Evolutionary conservation across 1,140 invertebrate genomes (phyloP).

Genomic region (Zaprionus nigranus): DNA sequence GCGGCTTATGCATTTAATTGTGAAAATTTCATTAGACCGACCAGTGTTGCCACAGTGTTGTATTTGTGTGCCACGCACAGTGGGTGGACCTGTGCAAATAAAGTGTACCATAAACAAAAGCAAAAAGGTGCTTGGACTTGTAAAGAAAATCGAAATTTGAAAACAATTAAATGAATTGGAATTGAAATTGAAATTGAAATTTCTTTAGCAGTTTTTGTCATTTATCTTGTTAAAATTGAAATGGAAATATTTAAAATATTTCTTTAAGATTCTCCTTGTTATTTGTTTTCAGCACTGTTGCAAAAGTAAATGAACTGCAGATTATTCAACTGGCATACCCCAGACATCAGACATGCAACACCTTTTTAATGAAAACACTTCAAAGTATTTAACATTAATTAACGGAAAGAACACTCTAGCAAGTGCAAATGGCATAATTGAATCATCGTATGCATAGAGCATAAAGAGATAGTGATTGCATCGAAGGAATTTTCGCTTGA

Average conservation of each 20-base stretch:
- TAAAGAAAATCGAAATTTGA: neutral
- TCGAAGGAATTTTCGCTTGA: neutral
- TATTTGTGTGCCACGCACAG: neutral
- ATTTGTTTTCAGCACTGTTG: no score
- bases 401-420: neutral
- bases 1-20: conserved; percentile 55
- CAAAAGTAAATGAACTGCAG: neutral
- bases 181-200: no score
- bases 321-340: neutral
- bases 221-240: no score
- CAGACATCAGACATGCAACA: neutral
- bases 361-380: neutral
- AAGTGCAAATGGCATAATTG: no score
- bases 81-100: conserved; percentile 6
- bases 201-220: no score
- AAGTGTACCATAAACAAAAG: neutral
- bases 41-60: neutral
- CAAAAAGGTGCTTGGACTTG: neutral
- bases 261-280: no score
- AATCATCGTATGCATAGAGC: no score
- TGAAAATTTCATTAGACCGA: conserved; percentile 3
- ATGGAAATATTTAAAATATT: no score
- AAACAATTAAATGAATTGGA: no score
- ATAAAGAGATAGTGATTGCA: neutral
- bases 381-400: neutral